Percentiles rank a stretch among this genome's conserved stretches.
These are phyloP conservation scores for Argopecten irradians DNA, from an alignment of 1,140 invertebrate species.

Conservation along the genomic window DNA sequence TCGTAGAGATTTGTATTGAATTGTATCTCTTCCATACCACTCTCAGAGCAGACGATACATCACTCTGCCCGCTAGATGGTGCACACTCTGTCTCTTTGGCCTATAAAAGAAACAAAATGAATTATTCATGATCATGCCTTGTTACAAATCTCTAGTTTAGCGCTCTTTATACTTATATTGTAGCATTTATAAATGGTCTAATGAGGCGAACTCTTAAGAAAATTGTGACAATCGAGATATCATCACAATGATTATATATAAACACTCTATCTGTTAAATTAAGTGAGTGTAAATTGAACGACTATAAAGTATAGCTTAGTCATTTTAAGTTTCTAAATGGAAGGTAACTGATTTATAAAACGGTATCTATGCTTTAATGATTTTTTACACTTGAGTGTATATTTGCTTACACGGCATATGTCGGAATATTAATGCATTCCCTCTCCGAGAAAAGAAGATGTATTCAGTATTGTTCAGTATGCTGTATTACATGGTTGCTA, in stretches of 20 bases:
- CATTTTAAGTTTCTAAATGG: neutral
- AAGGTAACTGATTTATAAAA: neutral
- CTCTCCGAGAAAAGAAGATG: neutral
- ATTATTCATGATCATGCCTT: neutral
- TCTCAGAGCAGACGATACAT: neutral
- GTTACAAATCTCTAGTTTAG: slow-evolving; percentile 9
- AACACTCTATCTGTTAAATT: neutral
- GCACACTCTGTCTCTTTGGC: neutral
- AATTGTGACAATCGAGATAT: neutral
- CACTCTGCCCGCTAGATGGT: neutral
- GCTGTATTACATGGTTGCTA: too few species aligned
- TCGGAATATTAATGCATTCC: neutral
- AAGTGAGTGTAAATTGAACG: neutral
- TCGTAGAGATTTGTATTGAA: slow-evolving; percentile 18
- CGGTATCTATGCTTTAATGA: neutral
- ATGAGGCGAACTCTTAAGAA: neutral
- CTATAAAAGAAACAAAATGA: neutral
- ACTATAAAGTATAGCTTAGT: neutral
- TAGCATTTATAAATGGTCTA: neutral
- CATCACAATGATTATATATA: neutral
- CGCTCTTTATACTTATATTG: neutral
- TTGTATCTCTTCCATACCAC: neutral
- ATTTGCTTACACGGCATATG: neutral
- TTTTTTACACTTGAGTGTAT: neutral
- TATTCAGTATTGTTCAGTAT: neutral